Percentiles rank a stretch among this genome's conserved stretches.
Evolutionary conservation across 2,113 vertebrate genomes (phyloP).

Genomic region (Dromaius novaehollandiae): DNA sequence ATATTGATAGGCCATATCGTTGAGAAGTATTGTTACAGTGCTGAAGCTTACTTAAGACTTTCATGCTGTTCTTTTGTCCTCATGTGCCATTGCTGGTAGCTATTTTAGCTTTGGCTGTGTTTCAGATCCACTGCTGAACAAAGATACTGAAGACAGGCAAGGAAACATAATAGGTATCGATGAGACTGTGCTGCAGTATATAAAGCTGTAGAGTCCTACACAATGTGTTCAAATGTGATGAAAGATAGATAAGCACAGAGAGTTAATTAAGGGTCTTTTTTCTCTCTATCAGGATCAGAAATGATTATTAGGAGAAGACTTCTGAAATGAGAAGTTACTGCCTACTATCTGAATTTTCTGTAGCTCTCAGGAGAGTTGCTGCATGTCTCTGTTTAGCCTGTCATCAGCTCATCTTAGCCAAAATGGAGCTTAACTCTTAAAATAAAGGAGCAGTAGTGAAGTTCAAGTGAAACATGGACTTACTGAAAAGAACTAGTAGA

Average conservation of each 20-base stretch:
- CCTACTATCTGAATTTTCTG: background rate
- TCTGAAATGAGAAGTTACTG: background rate
- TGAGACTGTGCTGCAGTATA: background rate
- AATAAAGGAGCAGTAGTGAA: background rate
- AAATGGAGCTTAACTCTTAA: background rate
- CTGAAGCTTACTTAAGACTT: background rate
- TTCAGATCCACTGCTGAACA: background rate
- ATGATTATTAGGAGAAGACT: background rate
- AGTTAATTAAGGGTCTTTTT: conserved; percentile 34
- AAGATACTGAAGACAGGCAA: background rate
- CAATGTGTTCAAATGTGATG: background rate
- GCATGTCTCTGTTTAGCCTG: background rate
- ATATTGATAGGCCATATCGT: background rate
- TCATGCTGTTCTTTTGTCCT: conserved; percentile 28
- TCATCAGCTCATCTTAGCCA: background rate
- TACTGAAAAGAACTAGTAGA: background rate
- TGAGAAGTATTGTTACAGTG: background rate
- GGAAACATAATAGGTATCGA: background rate
- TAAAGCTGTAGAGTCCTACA: background rate
- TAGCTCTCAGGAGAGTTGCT: background rate
- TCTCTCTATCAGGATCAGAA: conserved; percentile 10
- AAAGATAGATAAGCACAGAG: background rate
- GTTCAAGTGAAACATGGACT: background rate
- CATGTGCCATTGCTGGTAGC: background rate
- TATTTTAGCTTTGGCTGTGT: background rate